A percentile compares a stretch with the other conserved stretches of the same genome.
phyloP scores from a whole-genome alignment of 2,113 vertebrate species.

The Morone saxatilis region DNA sequence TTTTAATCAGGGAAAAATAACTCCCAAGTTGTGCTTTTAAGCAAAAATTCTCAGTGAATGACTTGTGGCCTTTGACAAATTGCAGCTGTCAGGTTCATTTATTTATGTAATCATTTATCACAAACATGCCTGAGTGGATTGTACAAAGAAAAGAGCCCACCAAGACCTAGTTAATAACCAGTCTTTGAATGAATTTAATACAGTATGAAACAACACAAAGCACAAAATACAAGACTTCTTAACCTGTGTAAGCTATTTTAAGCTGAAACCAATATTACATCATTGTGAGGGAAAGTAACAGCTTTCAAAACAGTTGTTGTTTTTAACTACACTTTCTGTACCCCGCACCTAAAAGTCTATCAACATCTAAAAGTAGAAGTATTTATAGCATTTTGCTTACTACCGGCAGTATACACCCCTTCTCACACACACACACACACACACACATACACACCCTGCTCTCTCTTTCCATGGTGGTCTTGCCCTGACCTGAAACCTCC shows the following conservation, averaged over 20 bases:
- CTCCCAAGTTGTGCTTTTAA: conserved; percentile 45
- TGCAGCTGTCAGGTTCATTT: conserved; percentile 40
- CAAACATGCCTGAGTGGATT: conserved; percentile 30
- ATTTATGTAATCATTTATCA: conserved; percentile 46
- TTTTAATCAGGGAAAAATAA: conserved; percentile 48
- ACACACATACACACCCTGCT: not conserved
- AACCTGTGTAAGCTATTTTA: conserved; percentile 9
- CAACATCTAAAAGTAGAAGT: conserved; percentile 21
- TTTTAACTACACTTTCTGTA: not conserved
- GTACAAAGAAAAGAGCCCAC: conserved; percentile 12
- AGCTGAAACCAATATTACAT: conserved; percentile 1
- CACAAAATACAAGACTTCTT: conserved; percentile 1
- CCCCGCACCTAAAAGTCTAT: not conserved
- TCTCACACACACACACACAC: conserved; percentile 7
- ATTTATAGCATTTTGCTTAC: conserved; percentile 34
- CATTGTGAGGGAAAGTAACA: conserved; percentile 8
- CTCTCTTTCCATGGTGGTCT: conserved; percentile 64
- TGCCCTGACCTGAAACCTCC: conserved; percentile 63
- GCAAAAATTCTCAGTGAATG: conserved; percentile 29
- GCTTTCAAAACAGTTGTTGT: conserved; percentile 13
- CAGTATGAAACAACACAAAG: conserved; percentile 7
- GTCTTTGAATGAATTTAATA: conserved; percentile 11
- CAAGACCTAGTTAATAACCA: conserved; percentile 21
- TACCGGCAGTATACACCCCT: not conserved
- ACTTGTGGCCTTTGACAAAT: conserved; percentile 46